These are phyloP conservation scores for Mythimna ferrago DNA, from an alignment of 2,888 invertebrate genomes.

Conservation along the genomic window DNA sequence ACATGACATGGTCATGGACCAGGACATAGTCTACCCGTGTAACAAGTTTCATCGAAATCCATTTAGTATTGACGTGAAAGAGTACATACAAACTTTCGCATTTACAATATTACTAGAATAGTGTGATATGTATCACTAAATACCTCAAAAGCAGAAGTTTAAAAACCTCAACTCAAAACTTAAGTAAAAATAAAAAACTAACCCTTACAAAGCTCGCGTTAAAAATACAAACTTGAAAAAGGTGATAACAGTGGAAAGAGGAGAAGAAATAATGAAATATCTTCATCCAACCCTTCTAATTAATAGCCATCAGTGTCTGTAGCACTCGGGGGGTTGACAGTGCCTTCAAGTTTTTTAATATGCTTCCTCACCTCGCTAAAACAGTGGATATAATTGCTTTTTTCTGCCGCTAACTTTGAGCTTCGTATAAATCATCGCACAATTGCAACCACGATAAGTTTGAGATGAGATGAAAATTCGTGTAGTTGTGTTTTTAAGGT, in stretches of 20 bases:
- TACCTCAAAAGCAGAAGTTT: not conserved
- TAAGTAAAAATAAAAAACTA: conserved; percentile 16
- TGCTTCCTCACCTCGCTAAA: conserved; percentile 89
- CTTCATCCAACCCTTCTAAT: conserved; percentile 90
- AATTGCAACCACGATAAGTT: conserved; percentile 52
- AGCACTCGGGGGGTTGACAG: conserved; percentile 86
- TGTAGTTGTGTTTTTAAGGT: conserved; percentile 15
- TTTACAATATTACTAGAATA: too few relatives aligned
- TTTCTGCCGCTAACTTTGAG: conserved; percentile 80
- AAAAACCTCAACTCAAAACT: not conserved
- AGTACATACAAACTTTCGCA: too few relatives aligned
- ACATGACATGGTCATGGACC: too few relatives aligned
- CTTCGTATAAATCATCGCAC: conserved; percentile 70
- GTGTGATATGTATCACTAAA: not conserved
- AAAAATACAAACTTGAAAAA: conserved; percentile 64
- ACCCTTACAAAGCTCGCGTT: conserved; percentile 35
- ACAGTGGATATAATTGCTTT: conserved; percentile 89
- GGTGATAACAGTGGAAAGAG: conserved; percentile 70
- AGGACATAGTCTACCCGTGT: too few relatives aligned
- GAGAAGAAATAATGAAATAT: conserved; percentile 88
- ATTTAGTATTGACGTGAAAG: too few relatives aligned
- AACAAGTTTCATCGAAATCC: too few relatives aligned
- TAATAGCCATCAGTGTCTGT: conserved; percentile 90
- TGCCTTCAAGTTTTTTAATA: conserved; percentile 90
- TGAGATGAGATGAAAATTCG: conserved; percentile 10